phyloP scores from a whole-genome alignment of 2,888 invertebrate species.

The Cyclophora punctaria region DNA sequence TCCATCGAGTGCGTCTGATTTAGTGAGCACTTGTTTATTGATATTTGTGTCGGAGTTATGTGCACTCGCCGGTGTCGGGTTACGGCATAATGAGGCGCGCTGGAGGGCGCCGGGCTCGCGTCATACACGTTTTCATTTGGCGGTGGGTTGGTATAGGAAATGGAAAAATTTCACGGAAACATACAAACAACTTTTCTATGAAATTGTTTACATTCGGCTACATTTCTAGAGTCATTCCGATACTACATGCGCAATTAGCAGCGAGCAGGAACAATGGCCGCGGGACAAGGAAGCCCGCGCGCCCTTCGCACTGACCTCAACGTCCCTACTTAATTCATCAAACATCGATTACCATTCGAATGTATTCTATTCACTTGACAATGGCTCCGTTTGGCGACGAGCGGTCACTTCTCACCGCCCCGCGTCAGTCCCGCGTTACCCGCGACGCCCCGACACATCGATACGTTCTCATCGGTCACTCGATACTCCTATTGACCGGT shows the following conservation, averaged over 20 bases:
- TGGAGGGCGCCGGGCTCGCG: too few relatives aligned
- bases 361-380: constrained; percentile 57
- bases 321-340: constrained; percentile 38
- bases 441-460: constrained; percentile 36
- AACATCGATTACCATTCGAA: constrained; percentile 56
- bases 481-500: constrained; percentile 61
- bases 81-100: too few relatives aligned
- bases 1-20: constrained; percentile 2
- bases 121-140: too few relatives aligned
- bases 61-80: too few relatives aligned
- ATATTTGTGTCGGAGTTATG: not conserved
- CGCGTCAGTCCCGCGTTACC: constrained; percentile 44
- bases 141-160: too few relatives aligned
- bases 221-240: too few relatives aligned
- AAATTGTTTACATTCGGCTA: too few relatives aligned
- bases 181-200: too few relatives aligned
- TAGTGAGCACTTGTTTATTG: constrained; percentile 1
- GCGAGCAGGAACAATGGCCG: too few relatives aligned
- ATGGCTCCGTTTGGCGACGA: constrained; percentile 42
- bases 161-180: too few relatives aligned
- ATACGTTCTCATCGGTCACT: constrained; percentile 60
- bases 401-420: constrained; percentile 37
- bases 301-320: constrained; percentile 49
- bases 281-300: constrained; percentile 23
- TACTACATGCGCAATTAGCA: too few relatives aligned